A percentile compares a stretch with the other conserved stretches of the same genome.
These are phyloP conservation scores for Triplophysa yarkandensis DNA, from an alignment of 2,797 vertebrate genomes.

Conservation along the genomic window DNA sequence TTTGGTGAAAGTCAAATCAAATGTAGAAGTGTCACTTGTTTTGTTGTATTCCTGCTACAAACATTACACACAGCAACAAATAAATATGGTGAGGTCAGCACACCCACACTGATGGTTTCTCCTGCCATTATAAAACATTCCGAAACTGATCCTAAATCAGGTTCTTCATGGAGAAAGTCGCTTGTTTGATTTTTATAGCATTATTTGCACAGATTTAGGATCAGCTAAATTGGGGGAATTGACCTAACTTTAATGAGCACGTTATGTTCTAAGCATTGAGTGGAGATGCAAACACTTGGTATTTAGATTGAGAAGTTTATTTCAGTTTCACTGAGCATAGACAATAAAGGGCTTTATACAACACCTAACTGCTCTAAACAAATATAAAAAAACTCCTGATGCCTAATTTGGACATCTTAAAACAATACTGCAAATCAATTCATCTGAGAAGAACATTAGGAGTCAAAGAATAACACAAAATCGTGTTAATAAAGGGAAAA, in stretches of 20 bases:
- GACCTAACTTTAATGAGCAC: constrained; percentile 20
- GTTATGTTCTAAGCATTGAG: constrained; percentile 22
- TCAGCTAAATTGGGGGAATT: not conserved
- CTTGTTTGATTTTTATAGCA: not conserved
- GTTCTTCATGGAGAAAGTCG: not conserved
- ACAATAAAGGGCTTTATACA: constrained; percentile 35
- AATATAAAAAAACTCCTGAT: constrained; percentile 12
- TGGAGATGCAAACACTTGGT: not conserved
- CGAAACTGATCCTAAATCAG: not conserved
- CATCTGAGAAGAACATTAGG: constrained; percentile 17
- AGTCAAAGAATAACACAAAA: no score
- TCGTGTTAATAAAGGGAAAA: constrained; percentile 52
- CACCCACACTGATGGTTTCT: not conserved
- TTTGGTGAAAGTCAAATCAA: no score
- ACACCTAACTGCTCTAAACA: constrained; percentile 26
- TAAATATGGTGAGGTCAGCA: not conserved
- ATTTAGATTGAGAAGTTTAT: constrained; percentile 49
- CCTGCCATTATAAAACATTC: not conserved
- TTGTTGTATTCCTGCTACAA: no score
- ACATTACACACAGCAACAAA: constrained; percentile 2
- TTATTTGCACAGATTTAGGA: not conserved
- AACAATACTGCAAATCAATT: constrained; percentile 31
- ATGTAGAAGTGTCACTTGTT: no score
- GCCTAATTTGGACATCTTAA: constrained; percentile 14
- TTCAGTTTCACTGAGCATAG: constrained; percentile 36